phyloP scores from a whole-genome alignment of 2,888 invertebrate species.

The Acanthosepion pharaonis region DNA sequence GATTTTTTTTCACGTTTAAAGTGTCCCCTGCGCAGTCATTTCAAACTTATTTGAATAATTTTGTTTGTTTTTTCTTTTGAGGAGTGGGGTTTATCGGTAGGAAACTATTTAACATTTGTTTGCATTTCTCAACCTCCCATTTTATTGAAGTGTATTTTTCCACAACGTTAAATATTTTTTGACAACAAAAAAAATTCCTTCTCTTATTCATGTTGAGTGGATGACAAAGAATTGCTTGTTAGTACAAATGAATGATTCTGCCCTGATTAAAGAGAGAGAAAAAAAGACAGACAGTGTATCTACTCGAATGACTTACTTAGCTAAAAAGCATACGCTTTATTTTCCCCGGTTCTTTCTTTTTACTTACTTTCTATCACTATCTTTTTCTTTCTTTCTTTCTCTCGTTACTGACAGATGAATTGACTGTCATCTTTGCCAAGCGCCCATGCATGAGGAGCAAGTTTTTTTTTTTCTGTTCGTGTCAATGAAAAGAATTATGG shows the following conservation, averaged over 20 bases:
- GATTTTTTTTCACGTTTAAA: too few species aligned
- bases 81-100: too few species aligned
- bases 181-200: background rate
- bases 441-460: background rate
- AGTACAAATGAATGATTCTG: background rate
- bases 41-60: too few species aligned
- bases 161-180: background rate
- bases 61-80: too few species aligned
- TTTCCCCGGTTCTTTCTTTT: background rate
- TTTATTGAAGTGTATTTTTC: too few species aligned
- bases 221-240: constrained; percentile 33
- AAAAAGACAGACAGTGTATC: background rate
- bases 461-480: background rate
- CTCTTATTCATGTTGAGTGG: background rate
- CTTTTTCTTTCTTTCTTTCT: background rate
- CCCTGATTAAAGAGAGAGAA: too few species aligned
- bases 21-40: too few species aligned
- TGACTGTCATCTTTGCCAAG: background rate
- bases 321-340: background rate
- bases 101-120: too few species aligned
- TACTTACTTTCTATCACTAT: background rate
- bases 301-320: background rate
- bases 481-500: background rate
- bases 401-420: background rate
- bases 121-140: too few species aligned